Conservation (phyloP, 2,888 invertebrate genomes). For the Cordilura impudica region DNA sequence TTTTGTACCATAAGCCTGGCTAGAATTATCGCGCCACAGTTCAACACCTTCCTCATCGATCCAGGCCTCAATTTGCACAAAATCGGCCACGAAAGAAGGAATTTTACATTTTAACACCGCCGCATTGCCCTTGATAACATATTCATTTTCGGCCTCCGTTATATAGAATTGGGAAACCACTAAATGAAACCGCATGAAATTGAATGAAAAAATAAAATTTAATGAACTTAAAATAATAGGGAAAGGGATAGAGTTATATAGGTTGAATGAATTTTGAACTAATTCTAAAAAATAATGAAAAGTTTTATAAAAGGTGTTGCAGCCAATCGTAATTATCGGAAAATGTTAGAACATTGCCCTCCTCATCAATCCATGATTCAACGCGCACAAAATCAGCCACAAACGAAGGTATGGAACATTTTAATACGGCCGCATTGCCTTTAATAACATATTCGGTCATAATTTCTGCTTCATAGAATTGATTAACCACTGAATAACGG, state of each 20-base stretch:
- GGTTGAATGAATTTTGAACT: slow-evolving; percentile 22
- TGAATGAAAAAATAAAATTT: neutral
- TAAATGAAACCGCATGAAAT: slow-evolving; percentile 76
- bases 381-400: slow-evolving; percentile 86
- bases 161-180: slow-evolving; percentile 93
- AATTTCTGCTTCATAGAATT: slow-evolving; percentile 85
- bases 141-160: slow-evolving; percentile 95
- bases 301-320: too few species aligned
- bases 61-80: slow-evolving; percentile 92
- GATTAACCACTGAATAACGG: slow-evolving; percentile 82
- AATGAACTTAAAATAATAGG: neutral
- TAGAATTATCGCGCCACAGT: slow-evolving; percentile 78
- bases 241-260: neutral
- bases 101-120: slow-evolving; percentile 96
- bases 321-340: slow-evolving; percentile 76
- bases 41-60: slow-evolving; percentile 84
- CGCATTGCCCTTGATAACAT: slow-evolving; percentile 94
- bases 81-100: slow-evolving; percentile 95
- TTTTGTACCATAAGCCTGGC: slow-evolving; percentile 72
- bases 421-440: slow-evolving; percentile 85
- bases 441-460: slow-evolving; percentile 86
- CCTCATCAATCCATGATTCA: slow-evolving; percentile 85
- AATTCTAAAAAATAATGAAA: slow-evolving; percentile 28
- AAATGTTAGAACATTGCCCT: slow-evolving; percentile 72
- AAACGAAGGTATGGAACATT: slow-evolving; percentile 87